Evolutionary conservation across 2,888 invertebrate species (phyloP), one percentile per base, ranked within the genome.

Genomic region (Yponomeuta cagnagella): DNA sequence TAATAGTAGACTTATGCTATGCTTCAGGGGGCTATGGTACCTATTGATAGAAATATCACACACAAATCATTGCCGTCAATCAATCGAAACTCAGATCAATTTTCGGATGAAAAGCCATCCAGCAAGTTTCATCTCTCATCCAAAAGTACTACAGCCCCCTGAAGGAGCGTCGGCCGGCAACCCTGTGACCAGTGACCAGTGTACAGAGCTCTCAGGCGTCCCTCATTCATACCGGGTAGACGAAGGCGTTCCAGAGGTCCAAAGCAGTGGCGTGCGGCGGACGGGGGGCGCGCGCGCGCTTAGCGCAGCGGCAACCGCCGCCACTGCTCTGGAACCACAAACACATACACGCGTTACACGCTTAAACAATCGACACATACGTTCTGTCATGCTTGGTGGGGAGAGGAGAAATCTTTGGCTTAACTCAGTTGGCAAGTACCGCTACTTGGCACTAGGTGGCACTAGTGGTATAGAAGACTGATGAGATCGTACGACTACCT

Each of bases 181-280:
- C 52, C 52, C 52, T 58, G 52, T 58, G 52, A 58, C 52, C 52
- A 58, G 52, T 58, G 52, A 58, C 52, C 52, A 58, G 52, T 58
- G 52, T 58, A 48, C 30, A 68, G 68, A 48, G 48, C 68, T 48
- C 68, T 23, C 48, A 68, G 31, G 48, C 48, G 48, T 48, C 68
- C 77, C 85, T 87, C 89, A 81, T 80, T 83, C 94, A 94, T 94
- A 94, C 94, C 94, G 94, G 93, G 88, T 94, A 91, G 84, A 92
- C 92, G 91, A 93, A 93, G 93, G 94, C 94, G 93, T 93, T 94
- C 94, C 94, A 94, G 83, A 91, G 90, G 86, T 93, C 92, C 92
- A 93, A 93, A 93, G 94, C 94, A 94, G 93, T 93, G 93, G 93
- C 93, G 94, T 94, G 94, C 94, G 94, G 94, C 90, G 94, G 94